Percentiles rank a stretch among this genome's conserved stretches.
Evolutionary conservation across 1,140 invertebrate species (phyloP).

Genomic region (Drosophila saltans): DNA sequence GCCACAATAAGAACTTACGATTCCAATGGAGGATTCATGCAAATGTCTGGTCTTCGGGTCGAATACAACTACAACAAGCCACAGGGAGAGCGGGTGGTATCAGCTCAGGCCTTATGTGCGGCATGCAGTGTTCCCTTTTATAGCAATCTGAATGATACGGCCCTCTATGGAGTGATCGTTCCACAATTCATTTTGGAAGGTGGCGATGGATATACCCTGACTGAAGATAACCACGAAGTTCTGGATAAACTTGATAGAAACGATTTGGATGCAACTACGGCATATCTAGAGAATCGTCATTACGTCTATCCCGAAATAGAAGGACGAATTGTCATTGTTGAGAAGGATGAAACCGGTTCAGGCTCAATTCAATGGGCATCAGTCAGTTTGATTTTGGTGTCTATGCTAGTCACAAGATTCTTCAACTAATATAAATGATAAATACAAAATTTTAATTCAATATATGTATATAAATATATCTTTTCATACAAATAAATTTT

Average conservation of each 20-base stretch:
- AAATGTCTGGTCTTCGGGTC: slow-evolving; percentile 86
- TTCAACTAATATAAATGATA: slow-evolving; percentile 17
- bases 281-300: slow-evolving; percentile 58
- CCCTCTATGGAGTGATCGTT: slow-evolving; percentile 85
- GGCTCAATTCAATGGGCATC: slow-evolving; percentile 46
- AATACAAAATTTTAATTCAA: not conserved
- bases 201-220: slow-evolving; percentile 59
- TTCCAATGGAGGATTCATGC: slow-evolving; percentile 86
- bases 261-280: slow-evolving; percentile 52
- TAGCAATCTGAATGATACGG: slow-evolving; percentile 77
- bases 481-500: not conserved
- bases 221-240: slow-evolving; percentile 27
- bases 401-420: slow-evolving; percentile 33
- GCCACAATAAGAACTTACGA: slow-evolving; percentile 83
- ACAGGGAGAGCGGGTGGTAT: slow-evolving; percentile 83
- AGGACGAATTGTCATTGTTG: slow-evolving; percentile 83
- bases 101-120: slow-evolving; percentile 84
- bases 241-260: slow-evolving; percentile 31
- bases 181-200: slow-evolving; percentile 56
- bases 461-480: not conserved
- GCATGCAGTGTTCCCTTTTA: slow-evolving; percentile 84
- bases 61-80: slow-evolving; percentile 84
- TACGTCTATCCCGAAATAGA: slow-evolving; percentile 84
- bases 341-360: slow-evolving; percentile 23
- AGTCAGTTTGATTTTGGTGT: slow-evolving; percentile 41